Evolutionary conservation across 1,140 invertebrate genomes (phyloP).

Genomic region (Mylabris phalerata): DNA sequence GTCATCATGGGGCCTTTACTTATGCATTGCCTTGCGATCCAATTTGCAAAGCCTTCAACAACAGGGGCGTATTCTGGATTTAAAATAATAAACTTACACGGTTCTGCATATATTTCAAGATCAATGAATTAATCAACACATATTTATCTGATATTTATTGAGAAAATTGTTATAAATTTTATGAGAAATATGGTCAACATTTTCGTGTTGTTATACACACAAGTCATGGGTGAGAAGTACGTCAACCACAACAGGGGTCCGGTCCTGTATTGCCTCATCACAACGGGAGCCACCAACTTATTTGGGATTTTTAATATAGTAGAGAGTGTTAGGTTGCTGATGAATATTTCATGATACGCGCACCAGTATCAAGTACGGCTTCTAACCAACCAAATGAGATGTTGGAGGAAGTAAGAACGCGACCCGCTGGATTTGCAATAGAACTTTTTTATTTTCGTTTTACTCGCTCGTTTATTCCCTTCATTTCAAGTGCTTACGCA

Average conservation of each 20-base stretch:
- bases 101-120: too few relatives aligned
- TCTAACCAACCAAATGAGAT: conserved; percentile 33
- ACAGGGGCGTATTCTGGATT: conserved; percentile 14
- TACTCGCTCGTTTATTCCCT: conserved; percentile 31
- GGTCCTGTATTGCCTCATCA: conserved; percentile 18
- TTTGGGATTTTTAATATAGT: conserved; percentile 30
- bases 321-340: conserved; percentile 34
- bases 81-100: not conserved
- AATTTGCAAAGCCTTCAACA: conserved; percentile 20
- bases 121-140: too few relatives aligned
- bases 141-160: too few relatives aligned
- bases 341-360: conserved; percentile 40
- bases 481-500: conserved; percentile 29
- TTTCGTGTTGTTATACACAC: not conserved
- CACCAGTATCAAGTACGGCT: conserved; percentile 31
- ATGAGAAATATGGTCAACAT: not conserved
- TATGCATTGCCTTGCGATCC: conserved; percentile 21
- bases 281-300: conserved; percentile 19
- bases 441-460: conserved; percentile 31
- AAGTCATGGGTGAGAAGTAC: conserved; percentile 5
- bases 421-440: conserved; percentile 31
- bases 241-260: conserved; percentile 5
- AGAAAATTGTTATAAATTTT: too few relatives aligned
- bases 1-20: conserved; percentile 23
- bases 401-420: conserved; percentile 29